Evolutionary conservation across 2,113 vertebrate species (phyloP).

Genomic region (Stegostoma tigrinum): DNA sequence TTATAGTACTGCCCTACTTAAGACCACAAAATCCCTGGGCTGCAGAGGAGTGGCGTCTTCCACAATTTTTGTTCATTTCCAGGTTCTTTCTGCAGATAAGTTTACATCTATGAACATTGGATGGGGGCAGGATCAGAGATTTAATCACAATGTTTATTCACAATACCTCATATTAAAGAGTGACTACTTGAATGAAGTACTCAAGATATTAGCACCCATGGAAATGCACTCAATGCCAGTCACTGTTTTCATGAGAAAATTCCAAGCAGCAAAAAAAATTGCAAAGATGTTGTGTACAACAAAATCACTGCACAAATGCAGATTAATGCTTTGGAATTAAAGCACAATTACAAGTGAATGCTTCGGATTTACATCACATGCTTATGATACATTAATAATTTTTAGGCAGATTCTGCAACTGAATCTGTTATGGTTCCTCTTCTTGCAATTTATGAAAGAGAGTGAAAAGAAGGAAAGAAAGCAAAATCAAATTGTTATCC

Average conservation of each 20-base stretch:
- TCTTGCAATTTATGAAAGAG: neutral
- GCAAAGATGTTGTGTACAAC: neutral
- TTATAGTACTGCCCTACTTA: neutral
- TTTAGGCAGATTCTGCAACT: neutral
- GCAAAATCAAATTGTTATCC: neutral
- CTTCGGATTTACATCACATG: neutral
- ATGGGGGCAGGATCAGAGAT: neutral
- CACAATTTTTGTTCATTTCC: neutral
- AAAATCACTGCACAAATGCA: neutral
- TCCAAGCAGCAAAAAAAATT: neutral
- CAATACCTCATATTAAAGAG: neutral
- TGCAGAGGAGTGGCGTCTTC: neutral
- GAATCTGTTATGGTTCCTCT: neutral
- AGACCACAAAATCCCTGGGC: neutral
- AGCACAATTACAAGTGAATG: neutral
- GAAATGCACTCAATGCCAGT: neutral
- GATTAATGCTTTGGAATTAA: neutral
- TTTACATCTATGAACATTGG: neutral
- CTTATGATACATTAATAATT: neutral
- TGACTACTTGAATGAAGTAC: neutral
- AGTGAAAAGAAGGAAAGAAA: neutral
- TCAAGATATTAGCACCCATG: neutral
- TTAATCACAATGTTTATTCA: neutral
- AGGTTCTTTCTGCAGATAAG: too few relatives aligned
- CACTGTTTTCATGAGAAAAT: neutral